These are phyloP conservation scores for Agonum fuliginosum DNA, from an alignment of 2,888 invertebrate genomes.

Conservation along the genomic window DNA sequence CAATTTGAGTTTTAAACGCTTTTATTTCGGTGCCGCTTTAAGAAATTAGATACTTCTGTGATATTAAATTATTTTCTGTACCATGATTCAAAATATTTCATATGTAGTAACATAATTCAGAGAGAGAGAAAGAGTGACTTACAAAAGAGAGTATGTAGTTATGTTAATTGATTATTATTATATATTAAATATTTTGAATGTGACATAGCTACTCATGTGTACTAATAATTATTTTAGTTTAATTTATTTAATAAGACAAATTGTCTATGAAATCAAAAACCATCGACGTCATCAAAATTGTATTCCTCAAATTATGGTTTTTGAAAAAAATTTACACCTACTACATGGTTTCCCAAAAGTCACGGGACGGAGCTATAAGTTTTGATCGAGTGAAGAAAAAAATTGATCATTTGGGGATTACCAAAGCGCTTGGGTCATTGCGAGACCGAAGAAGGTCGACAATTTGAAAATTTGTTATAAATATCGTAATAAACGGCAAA, in stretches of 20 bases:
- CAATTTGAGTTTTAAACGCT: background rate
- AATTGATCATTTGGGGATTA: no score
- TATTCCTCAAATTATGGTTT: background rate
- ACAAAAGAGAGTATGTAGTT: conserved; percentile 2
- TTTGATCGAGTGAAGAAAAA: no score
- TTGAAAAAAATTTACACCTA: background rate
- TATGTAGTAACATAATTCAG: background rate
- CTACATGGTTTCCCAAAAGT: no score
- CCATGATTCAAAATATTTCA: conserved; percentile 18
- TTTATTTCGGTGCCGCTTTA: background rate
- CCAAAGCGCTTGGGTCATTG: no score
- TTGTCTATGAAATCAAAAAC: conserved; percentile 10
- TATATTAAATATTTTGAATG: conserved; percentile 17
- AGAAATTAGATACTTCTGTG: conserved; percentile 38
- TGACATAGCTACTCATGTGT: background rate
- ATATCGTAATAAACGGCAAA: no score
- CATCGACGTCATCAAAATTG: background rate
- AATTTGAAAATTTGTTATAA: no score
- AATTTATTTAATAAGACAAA: background rate
- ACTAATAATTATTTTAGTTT: background rate
- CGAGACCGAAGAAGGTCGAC: no score
- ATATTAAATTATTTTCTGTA: conserved; percentile 30
- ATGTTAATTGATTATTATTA: background rate
- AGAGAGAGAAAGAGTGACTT: background rate
- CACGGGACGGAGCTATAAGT: no score